A percentile compares a stretch with the other conserved stretches of the same genome.
Evolutionary conservation across 2,797 vertebrate species (phyloP).

Genomic region (Sebastolobus alascanus): DNA sequence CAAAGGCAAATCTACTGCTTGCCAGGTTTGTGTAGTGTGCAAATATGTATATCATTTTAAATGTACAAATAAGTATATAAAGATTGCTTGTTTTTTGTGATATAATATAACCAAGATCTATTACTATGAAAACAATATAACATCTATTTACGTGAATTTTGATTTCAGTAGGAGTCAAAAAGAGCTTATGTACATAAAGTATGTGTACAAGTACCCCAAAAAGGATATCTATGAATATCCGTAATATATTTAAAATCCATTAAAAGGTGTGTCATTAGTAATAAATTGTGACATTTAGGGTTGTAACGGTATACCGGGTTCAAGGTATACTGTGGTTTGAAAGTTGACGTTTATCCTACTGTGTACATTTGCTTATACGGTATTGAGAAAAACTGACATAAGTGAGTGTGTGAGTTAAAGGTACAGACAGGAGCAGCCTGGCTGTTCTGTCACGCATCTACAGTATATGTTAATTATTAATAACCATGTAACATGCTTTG

Average conservation of each 20-base stretch:
- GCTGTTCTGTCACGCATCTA: no score
- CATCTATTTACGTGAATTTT: background rate
- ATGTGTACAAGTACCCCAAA: background rate
- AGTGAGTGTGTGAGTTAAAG: no score
- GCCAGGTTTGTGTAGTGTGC: background rate
- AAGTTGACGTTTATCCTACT: no score
- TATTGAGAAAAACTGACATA: no score
- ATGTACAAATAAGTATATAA: background rate
- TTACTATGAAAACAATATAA: background rate
- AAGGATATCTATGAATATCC: background rate
- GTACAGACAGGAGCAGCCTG: no score
- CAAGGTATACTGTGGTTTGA: no score
- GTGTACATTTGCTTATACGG: no score
- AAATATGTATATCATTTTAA: background rate
- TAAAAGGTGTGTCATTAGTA: background rate
- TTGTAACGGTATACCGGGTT: no score
- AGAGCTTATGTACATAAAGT: background rate
- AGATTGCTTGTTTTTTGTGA: background rate
- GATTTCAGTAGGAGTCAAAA: background rate
- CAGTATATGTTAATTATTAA: no score
- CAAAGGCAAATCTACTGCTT: background rate
- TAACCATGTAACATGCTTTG: no score
- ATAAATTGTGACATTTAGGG: background rate
- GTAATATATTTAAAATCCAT: background rate
- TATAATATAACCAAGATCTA: background rate